Percentiles rank a stretch among this genome's conserved stretches.
These are phyloP conservation scores for Boleophthalmus pectinirostris DNA, from an alignment of 2,113 vertebrate genomes.

Conservation along the genomic window DNA sequence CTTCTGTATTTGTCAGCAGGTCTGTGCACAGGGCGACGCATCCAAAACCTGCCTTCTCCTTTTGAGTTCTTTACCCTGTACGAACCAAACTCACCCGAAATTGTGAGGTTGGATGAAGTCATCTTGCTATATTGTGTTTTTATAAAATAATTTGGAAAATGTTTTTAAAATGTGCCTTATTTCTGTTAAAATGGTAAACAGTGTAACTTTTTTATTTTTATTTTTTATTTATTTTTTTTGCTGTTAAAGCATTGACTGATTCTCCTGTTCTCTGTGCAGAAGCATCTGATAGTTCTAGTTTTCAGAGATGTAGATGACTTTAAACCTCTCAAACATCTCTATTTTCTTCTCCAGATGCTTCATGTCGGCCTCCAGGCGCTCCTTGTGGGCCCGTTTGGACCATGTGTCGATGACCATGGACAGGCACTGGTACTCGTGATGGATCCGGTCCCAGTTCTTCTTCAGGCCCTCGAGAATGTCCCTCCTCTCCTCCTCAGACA, in stretches of 20 bases:
- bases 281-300: constrained; percentile 42
- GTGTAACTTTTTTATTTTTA: too few species aligned
- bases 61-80: too few species aligned
- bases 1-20: too few species aligned
- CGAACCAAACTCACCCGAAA: too few species aligned
- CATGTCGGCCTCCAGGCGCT: constrained; percentile 83
- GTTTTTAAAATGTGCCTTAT: too few species aligned
- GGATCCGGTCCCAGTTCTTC: constrained; percentile 85
- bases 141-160: too few species aligned
- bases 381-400: constrained; percentile 80
- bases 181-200: too few species aligned
- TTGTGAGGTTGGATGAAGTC: too few species aligned
- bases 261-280: not conserved
- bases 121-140: too few species aligned
- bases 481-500: constrained; percentile 82
- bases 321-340: constrained; percentile 82
- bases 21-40: too few species aligned
- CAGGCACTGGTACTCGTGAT: constrained; percentile 84
- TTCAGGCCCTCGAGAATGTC: constrained; percentile 85
- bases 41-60: too few species aligned
- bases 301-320: constrained; percentile 84
- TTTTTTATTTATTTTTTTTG: too few species aligned
- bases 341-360: constrained; percentile 90
- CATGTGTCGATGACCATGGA: constrained; percentile 81
- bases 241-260: not conserved